Evolutionary conservation across 2,113 vertebrate species (phyloP), one percentile per base, ranked within the genome.

Genomic region (Dicrurus megarhynchus): DNA sequence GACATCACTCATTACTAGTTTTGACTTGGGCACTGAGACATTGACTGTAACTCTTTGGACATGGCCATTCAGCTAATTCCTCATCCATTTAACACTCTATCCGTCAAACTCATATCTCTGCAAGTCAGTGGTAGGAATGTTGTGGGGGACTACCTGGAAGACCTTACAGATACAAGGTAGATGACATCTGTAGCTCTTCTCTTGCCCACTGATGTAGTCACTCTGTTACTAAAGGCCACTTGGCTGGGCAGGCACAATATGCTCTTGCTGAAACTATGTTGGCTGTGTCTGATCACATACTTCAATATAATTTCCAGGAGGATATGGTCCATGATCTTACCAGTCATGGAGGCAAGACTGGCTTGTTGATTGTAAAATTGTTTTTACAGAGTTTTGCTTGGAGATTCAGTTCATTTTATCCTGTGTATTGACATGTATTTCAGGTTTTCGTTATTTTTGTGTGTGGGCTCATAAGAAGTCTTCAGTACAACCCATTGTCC

Each of bases 51-150:
- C 9, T 56, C 19, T 80, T n/a, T 65, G 22, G 12, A 56, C 6
- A 5, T 11, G 18, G 27, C 26, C 23, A 37, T 71, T 28, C 28
- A 60, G 24, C 4, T 47, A 65, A 41, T 39, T 59, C 13, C 33
- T 69, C 20, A 24, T 42, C 18, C 16, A 56, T 23, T 37, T 42
- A 78, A n/a, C 11, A 23, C 26, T 50, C 10, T 16, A 46, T 35
- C 13, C 35, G 44, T 61, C 30, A 55, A 70, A 61, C 2, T 1
- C 1, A 0, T 42, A 26, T 23, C 4, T 50, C 33, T 47, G 13
- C 17, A 63, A 14, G 61, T 42, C n/a, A 47, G 5, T 8, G 6
- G 15, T 16, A 77, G 60, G 32, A 73, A 49, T 24, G 6, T 47
- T 77, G 23, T 21, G 7, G 23, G 10, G 4, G 15, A 33, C 14